Percentiles rank a stretch among this genome's conserved stretches.
These are phyloP conservation scores for Lissocephala sabroskyi DNA, from an alignment of 2,888 invertebrate species.

Conservation along the genomic window DNA sequence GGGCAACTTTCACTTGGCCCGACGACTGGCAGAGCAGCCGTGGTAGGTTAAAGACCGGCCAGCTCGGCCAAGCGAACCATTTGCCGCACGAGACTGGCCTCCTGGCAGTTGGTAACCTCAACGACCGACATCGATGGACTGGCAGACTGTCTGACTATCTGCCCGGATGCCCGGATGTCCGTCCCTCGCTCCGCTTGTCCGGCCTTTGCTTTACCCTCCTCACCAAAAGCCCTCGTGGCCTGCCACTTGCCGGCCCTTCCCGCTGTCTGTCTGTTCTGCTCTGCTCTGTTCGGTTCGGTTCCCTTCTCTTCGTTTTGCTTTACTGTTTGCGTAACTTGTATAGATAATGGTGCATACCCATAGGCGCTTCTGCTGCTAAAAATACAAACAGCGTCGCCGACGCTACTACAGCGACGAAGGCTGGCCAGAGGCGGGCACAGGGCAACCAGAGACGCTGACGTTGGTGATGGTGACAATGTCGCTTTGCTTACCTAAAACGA, in stretches of 20 bases:
- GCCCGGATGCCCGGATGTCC: too few relatives aligned
- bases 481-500: neutral
- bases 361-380: slow-evolving; percentile 37
- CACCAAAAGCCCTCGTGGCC: too few relatives aligned
- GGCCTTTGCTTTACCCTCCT: too few relatives aligned
- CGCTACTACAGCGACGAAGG: neutral
- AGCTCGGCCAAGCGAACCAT: neutral
- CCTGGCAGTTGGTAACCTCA: neutral
- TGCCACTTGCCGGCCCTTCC: neutral
- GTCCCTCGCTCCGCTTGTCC: too few relatives aligned
- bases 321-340: slow-evolving; percentile 31
- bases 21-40: neutral
- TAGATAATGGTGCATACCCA: slow-evolving; percentile 47
- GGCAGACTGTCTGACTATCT: too few relatives aligned
- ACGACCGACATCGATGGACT: too few relatives aligned
- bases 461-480: neutral
- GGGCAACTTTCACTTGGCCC: slow-evolving; percentile 26
- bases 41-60: slow-evolving; percentile 33
- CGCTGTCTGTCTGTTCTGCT: neutral
- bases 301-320: neutral
- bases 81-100: neutral
- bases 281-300: neutral
- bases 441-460: too few relatives aligned
- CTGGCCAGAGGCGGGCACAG: too few relatives aligned
- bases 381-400: slow-evolving; percentile 18